These are phyloP conservation scores for Acanthococcus lagerstroemiae DNA, from an alignment of 2,888 invertebrate genomes.

Conservation along the genomic window DNA sequence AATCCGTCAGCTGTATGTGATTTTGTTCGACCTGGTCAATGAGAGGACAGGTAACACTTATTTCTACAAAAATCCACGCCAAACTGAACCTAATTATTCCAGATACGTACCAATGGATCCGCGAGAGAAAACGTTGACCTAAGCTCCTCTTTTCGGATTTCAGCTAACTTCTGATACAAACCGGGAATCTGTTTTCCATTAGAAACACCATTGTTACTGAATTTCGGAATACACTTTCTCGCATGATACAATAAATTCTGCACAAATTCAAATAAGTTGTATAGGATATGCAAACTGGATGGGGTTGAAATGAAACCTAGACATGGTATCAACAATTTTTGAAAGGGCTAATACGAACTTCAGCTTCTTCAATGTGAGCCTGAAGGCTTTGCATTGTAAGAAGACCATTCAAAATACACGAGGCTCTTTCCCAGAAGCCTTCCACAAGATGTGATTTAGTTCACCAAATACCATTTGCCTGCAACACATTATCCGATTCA, in stretches of 20 bases:
- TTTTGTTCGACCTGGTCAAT: slow-evolving; percentile 37
- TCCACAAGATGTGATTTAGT: background rate
- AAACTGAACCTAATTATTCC: no score
- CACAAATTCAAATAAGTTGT: background rate
- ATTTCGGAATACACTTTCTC: slow-evolving; percentile 18
- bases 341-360: slow-evolving; percentile 49
- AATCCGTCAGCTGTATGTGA: slow-evolving; percentile 53
- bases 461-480: slow-evolving; percentile 11
- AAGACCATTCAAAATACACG: slow-evolving; percentile 43
- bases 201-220: background rate
- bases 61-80: no score
- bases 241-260: slow-evolving; percentile 23
- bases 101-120: slow-evolving; percentile 8
- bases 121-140: slow-evolving; percentile 16
- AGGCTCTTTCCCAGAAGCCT: slow-evolving; percentile 13
- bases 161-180: slow-evolving; percentile 21
- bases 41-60: slow-evolving; percentile 28
- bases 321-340: no score
- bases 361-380: slow-evolving; percentile 56
- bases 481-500: background rate
- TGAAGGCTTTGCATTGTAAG: slow-evolving; percentile 57
- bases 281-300: no score
- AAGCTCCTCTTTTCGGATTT: slow-evolving; percentile 24
- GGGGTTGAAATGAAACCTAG: no score
- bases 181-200: slow-evolving; percentile 14